These are phyloP conservation scores for Plemyria rubiginata DNA, from an alignment of 2,888 invertebrate species.

Conservation along the genomic window DNA sequence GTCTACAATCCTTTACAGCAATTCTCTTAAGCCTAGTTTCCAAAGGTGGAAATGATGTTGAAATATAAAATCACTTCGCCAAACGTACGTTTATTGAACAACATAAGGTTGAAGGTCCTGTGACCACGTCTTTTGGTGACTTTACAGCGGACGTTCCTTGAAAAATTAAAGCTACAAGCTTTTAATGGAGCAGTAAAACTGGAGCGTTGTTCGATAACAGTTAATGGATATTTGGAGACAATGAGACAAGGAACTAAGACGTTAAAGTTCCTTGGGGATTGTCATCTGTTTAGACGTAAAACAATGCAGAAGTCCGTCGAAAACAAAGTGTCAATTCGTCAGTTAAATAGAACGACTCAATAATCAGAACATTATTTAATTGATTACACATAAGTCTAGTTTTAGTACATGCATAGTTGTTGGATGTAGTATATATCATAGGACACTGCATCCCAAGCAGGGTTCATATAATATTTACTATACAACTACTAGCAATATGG, in stretches of 20 bases:
- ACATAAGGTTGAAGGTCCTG: neutral
- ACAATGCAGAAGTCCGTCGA: no score
- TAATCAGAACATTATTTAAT: no score
- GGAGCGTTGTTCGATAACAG: neutral
- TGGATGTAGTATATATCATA: no score
- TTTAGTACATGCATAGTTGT: no score
- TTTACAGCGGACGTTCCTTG: neutral
- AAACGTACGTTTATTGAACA: neutral
- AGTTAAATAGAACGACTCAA: no score
- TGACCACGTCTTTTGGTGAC: neutral
- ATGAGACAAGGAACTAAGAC: neutral
- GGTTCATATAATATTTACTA: no score
- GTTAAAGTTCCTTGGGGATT: neutral
- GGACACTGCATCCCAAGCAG: no score
- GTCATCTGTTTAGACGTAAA: neutral
- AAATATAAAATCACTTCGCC: neutral
- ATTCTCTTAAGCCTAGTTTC: neutral
- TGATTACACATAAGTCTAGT: no score
- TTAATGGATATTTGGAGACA: neutral
- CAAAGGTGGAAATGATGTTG: neutral
- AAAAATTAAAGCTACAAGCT: neutral
- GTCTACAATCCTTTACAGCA: neutral
- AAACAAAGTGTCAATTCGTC: no score
- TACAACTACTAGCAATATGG: no score
- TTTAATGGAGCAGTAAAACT: neutral